A percentile compares a stretch with the other conserved stretches of the same genome.
Evolutionary conservation across 2,113 vertebrate genomes (phyloP).

Genomic region (Oncorhynchus kisutch): DNA sequence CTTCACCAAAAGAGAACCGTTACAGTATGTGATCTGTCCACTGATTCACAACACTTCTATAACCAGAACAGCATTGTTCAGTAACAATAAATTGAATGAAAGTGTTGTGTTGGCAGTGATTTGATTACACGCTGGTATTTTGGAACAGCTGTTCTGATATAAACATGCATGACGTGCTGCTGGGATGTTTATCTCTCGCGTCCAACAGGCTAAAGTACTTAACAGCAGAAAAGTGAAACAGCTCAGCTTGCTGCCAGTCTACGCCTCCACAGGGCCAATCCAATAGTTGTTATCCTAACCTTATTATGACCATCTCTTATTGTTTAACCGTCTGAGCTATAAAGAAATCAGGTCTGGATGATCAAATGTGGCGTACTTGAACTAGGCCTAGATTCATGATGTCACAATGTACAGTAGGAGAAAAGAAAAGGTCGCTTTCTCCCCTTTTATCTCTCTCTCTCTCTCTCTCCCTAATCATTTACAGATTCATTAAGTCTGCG

Average conservation of each 20-base stretch:
- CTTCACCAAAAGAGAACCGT: too few species aligned
- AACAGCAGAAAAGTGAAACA: background rate
- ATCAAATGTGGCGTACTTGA: conserved; percentile 5
- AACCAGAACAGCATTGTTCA: too few species aligned
- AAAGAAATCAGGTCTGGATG: background rate
- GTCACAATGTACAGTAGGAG: background rate
- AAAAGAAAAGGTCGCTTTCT: too few species aligned
- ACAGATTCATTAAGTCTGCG: background rate
- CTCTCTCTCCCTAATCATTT: background rate
- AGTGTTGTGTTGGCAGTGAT: too few species aligned
- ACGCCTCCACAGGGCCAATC: background rate
- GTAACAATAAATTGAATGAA: too few species aligned
- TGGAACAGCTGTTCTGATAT: background rate
- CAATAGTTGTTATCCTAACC: conserved; percentile 9
- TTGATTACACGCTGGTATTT: background rate
- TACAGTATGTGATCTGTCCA: too few species aligned
- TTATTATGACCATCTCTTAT: conserved; percentile 8
- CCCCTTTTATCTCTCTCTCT: background rate
- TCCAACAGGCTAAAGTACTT: background rate
- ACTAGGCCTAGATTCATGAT: background rate
- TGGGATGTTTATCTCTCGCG: too few species aligned
- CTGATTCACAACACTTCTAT: too few species aligned
- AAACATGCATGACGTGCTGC: too few species aligned
- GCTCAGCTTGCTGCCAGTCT: background rate
- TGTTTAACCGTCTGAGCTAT: background rate